Evolutionary conservation across 2,113 vertebrate genomes (phyloP), one percentile per base, ranked within the genome.

Genomic region (Sorex araneus): DNA sequence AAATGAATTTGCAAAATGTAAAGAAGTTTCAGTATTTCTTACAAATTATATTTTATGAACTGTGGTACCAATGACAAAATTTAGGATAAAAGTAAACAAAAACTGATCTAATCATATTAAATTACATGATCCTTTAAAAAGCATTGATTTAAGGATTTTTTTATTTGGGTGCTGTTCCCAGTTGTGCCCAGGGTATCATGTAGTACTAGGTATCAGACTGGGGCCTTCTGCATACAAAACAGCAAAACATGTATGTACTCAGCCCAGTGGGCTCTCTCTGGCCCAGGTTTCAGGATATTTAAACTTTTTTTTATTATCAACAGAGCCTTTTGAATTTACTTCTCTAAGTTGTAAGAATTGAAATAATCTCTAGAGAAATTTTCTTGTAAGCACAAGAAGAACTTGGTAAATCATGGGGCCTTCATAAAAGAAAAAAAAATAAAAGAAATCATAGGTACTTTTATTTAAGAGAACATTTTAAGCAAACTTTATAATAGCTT

Each of bases 1-100:
- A 91, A 94, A 71, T 92, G 15, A 87, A 84, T 77, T 94, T 90
- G 60, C 25, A 79, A 82, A 94, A 70, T 28, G 3, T 92, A 93
- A 89, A 83, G 30, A 63, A 69, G 84, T 81, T 84, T 92, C 10
- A 30, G 28, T 60, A n/a, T 87, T 66, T 81, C 50, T 84, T 63
- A 60, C 27, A 69, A 60, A 40, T 84, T 71, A 74, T 84, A 92
- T 84, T 75, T 80, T 34, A 74, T 57, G 78, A 87, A 3, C 32
- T 84, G 0, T 80, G 74, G 90, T 90, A 15, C 27, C 34, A 67
- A 21, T 86, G 32, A 66, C 67, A n/a, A 57, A 63, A 84, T 84
- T 90, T 84, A 57, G 40, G 36, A 54, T 69, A 74, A 92, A 83
- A 21, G 18, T 92, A 69, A 90, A 64, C 2, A 78, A 50, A 47